Percentiles rank a stretch among this genome's conserved stretches.
phyloP scores from a whole-genome alignment of 2,888 invertebrate species.

The Acanthopleura granulata region DNA sequence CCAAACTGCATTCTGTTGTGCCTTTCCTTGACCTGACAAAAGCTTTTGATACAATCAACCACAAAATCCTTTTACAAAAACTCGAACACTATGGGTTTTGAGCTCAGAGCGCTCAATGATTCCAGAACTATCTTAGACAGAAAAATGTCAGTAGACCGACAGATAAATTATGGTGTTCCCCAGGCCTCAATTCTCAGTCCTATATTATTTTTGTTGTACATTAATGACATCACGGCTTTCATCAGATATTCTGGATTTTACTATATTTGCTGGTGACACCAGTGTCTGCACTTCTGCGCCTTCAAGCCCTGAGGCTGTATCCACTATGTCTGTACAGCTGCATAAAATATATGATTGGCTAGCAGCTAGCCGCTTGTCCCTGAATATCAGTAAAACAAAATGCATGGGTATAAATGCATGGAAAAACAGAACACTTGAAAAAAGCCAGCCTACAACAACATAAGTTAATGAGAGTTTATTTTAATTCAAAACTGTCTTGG shows the following conservation, averaged over 20 bases:
- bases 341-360: too few relatives aligned
- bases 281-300: background rate
- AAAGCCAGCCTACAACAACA: background rate
- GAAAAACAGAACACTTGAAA: too few relatives aligned
- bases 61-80: background rate
- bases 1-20: background rate
- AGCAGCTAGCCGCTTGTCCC: background rate
- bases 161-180: background rate
- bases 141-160: background rate
- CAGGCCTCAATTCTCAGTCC: background rate
- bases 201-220: background rate
- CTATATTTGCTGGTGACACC: background rate
- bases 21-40: background rate
- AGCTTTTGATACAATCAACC: slow-evolving; percentile 11
- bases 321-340: background rate
- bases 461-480: background rate
- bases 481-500: background rate
- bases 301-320: background rate
- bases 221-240: background rate
- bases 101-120: background rate
- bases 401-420: background rate
- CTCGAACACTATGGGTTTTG: background rate
- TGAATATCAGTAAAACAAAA: slow-evolving; percentile 11
- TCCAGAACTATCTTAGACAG: background rate
- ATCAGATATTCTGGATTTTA: background rate